phyloP scores from a whole-genome alignment of 2,113 vertebrate species.

The Anarrhichthys ocellatus region DNA sequence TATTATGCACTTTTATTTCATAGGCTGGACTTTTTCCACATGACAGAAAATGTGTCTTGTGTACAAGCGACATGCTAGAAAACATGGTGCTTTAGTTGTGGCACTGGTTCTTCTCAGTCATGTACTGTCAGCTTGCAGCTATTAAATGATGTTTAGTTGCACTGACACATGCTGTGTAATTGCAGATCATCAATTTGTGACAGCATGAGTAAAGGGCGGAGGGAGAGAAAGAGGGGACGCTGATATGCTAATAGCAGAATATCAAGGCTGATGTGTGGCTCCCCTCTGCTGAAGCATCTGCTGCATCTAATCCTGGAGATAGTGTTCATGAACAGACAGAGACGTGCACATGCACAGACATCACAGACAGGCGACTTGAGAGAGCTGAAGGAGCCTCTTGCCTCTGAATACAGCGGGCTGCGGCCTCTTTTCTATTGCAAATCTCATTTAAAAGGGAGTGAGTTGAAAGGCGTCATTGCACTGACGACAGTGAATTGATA shows the following conservation, averaged over 20 bases:
- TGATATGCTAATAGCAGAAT: conserved; percentile 59
- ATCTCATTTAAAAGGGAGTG: conserved; percentile 54
- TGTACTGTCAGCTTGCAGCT: conserved; percentile 56
- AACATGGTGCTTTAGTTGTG: conserved; percentile 24
- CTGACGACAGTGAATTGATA: conserved; percentile 61
- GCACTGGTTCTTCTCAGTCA: conserved; percentile 33
- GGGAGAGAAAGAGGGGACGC: background rate
- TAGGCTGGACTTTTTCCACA: background rate
- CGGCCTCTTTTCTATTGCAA: conserved; percentile 60
- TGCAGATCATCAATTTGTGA: conserved; percentile 75
- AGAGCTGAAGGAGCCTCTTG: conserved; percentile 53
- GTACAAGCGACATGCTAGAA: background rate
- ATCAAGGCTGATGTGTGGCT: conserved; percentile 69
- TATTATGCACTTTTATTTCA: background rate
- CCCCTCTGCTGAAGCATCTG: conserved; percentile 74
- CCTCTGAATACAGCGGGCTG: conserved; percentile 40
- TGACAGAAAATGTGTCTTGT: background rate
- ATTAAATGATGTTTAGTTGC: conserved; percentile 63
- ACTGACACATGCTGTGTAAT: conserved; percentile 75
- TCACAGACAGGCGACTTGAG: conserved; percentile 22
- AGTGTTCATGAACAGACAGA: background rate
- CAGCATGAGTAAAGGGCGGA: conserved; percentile 41
- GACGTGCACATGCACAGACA: conserved; percentile 3
- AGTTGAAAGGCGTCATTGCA: conserved; percentile 66
- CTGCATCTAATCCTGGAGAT: conserved; percentile 43